Conservation (phyloP, 2,113 vertebrate species). For the Pantherophis guttatus region DNA sequence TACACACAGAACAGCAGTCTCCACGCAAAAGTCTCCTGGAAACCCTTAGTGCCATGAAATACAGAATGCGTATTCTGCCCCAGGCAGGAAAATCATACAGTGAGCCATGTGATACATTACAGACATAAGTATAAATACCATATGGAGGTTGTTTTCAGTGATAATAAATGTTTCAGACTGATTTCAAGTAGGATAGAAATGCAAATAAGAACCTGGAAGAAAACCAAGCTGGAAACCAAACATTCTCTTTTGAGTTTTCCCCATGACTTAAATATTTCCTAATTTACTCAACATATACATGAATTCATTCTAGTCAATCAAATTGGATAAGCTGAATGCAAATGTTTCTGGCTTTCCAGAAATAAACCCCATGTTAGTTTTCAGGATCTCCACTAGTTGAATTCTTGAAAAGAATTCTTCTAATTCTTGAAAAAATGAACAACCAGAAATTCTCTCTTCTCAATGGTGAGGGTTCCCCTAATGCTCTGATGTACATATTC, state of each 20-base stretch:
- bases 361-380: neutral
- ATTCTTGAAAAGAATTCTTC: neutral
- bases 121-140: neutral
- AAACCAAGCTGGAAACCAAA: neutral
- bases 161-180: neutral
- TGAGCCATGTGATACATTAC: neutral
- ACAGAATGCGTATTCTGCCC: neutral
- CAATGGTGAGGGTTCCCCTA: neutral
- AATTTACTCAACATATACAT: neutral
- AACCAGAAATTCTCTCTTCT: neutral
- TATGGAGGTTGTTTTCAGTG: neutral
- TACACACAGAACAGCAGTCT: neutral
- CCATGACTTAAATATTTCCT: neutral
- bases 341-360: neutral
- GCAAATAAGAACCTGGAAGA: neutral
- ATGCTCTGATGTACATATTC: neutral
- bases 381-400: neutral
- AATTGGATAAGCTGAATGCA: neutral
- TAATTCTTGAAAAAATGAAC: neutral
- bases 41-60: neutral
- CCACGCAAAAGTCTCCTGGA: neutral
- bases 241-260: neutral
- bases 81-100: neutral
- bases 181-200: neutral
- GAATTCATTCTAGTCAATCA: neutral